Conservation (phyloP, 2,888 invertebrate species). For the Phorcus lineatus region DNA sequence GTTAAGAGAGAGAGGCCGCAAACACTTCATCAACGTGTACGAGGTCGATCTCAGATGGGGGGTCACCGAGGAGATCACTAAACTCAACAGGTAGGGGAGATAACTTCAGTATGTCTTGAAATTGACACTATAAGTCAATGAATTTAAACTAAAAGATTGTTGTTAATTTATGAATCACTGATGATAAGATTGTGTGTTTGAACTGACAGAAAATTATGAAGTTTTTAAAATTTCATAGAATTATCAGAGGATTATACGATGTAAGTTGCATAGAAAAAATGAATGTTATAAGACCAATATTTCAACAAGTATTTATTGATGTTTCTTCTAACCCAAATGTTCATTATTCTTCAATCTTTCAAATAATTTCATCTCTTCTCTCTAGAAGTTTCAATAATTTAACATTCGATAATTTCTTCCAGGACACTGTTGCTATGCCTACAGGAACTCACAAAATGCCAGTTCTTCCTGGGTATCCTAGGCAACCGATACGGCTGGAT, state of each 20-base stretch:
- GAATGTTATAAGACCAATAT: not conserved
- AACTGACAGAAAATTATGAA: no score
- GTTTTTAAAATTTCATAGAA: no score
- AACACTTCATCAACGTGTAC: constrained; percentile 72
- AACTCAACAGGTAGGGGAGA: constrained; percentile 62
- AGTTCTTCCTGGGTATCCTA: constrained; percentile 76
- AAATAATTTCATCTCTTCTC: no score
- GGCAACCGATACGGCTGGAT: constrained; percentile 76
- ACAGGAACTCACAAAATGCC: constrained; percentile 72
- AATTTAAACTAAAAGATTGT: no score
- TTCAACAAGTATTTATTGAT: not conserved
- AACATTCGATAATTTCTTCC: constrained; percentile 27
- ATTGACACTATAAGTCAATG: no score
- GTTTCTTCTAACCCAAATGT: no score
- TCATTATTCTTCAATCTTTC: no score
- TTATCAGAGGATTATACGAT: not conserved
- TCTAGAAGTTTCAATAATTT: no score
- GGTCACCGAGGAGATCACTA: constrained; percentile 74
- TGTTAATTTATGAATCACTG: no score
- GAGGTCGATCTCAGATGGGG: constrained; percentile 78
- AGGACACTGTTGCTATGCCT: constrained; percentile 76
- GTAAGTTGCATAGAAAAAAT: not conserved
- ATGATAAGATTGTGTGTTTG: no score
- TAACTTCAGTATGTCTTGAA: not conserved
- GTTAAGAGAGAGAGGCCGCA: constrained; percentile 71